phyloP scores from a whole-genome alignment of 2,797 vertebrate species.

The Enteromius radiatus region DNA sequence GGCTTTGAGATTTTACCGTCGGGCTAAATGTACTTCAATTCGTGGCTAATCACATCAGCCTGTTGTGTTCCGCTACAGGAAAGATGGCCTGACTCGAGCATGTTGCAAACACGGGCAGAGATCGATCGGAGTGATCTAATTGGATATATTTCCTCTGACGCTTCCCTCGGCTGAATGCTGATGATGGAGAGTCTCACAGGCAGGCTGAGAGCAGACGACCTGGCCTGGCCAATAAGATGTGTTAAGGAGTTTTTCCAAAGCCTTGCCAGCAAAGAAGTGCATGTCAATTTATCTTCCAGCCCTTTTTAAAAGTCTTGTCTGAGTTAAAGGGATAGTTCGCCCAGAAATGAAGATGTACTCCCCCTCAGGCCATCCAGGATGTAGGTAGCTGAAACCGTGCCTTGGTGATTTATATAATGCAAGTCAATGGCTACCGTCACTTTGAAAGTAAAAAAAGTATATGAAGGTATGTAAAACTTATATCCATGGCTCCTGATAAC shows the following conservation, averaged over 20 bases:
- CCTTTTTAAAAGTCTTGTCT: slow-evolving; percentile 41
- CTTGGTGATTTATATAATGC: background rate
- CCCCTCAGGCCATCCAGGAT: background rate
- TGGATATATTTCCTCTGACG: slow-evolving; percentile 77
- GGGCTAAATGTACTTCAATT: slow-evolving; percentile 76
- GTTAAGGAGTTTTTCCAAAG: slow-evolving; percentile 56
- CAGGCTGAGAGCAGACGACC: slow-evolving; percentile 30
- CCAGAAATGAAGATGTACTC: background rate
- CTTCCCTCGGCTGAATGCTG: slow-evolving; percentile 75
- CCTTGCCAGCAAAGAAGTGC: slow-evolving; percentile 52
- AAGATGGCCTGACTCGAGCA: slow-evolving; percentile 77
- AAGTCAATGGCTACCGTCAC: background rate
- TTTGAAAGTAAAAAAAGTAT: background rate
- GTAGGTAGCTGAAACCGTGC: background rate
- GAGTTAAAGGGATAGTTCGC: background rate
- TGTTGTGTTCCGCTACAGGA: slow-evolving; percentile 73
- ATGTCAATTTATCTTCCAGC: slow-evolving; percentile 57
- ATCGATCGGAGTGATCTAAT: slow-evolving; percentile 79
- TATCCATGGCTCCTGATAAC: background rate
- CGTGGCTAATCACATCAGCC: slow-evolving; percentile 76
- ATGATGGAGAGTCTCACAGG: slow-evolving; percentile 72
- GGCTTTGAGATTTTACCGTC: slow-evolving; percentile 80
- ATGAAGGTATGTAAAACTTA: background rate
- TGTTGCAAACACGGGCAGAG: slow-evolving; percentile 74
- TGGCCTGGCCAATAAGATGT: slow-evolving; percentile 51